phyloP scores from a whole-genome alignment of 1,140 invertebrate genomes.

The Drosophila bifasciata region DNA sequence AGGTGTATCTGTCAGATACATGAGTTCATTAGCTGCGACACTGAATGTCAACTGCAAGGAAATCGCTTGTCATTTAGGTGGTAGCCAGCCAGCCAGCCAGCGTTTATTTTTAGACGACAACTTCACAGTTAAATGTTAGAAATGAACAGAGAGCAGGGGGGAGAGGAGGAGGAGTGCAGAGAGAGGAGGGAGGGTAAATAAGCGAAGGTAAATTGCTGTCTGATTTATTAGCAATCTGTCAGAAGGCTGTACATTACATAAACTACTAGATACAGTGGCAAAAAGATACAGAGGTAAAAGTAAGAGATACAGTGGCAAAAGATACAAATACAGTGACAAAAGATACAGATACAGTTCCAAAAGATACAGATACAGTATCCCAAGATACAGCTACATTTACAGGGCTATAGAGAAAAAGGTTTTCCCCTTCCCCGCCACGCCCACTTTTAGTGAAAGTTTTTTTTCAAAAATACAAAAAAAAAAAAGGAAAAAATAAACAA shows the following conservation, averaged over 20 bases:
- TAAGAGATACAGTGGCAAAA: constrained; percentile 1
- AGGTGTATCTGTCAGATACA: constrained; percentile 77
- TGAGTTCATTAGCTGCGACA: constrained; percentile 81
- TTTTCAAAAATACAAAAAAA: constrained; percentile 13
- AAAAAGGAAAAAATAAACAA: constrained; percentile 25
- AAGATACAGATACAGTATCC: constrained; percentile 6
- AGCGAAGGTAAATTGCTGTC: constrained; percentile 52
- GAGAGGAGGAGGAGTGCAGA: not conserved
- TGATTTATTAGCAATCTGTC: constrained; percentile 52
- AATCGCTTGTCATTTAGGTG: constrained; percentile 63
- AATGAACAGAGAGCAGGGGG: constrained; percentile 38
- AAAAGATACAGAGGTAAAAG: no score
- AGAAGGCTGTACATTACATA: constrained; percentile 27
- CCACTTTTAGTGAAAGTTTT: constrained; percentile 61
- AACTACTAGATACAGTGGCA: constrained; percentile 2
- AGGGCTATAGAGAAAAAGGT: constrained; percentile 21
- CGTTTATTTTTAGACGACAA: constrained; percentile 28
- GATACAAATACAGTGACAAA: constrained; percentile 19
- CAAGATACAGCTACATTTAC: constrained; percentile 15
- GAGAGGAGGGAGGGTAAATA: constrained; percentile 12
- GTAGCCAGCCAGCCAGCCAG: constrained; percentile 39
- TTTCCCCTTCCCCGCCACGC: not conserved
- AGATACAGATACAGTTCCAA: constrained; percentile 14
- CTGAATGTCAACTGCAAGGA: constrained; percentile 81
- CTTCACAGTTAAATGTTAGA: constrained; percentile 72